A percentile compares a stretch with the other conserved stretches of the same genome.
These are phyloP conservation scores for Champsocephalus esox DNA, from an alignment of 2,797 vertebrate genomes.

Conservation along the genomic window DNA sequence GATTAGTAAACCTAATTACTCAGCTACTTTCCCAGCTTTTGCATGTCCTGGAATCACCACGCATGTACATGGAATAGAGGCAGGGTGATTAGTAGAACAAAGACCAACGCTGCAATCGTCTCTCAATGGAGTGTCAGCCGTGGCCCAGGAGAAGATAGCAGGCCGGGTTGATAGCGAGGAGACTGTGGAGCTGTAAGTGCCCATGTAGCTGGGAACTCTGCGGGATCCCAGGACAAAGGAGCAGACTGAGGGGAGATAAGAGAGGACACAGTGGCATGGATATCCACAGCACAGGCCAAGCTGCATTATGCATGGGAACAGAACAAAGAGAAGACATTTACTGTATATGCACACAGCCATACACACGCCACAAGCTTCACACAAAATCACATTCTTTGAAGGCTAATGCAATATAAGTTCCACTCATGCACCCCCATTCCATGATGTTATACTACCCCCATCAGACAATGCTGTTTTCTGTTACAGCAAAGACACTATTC, in stretches of 20 bases:
- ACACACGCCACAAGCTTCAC: constrained; percentile 19
- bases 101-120: constrained; percentile 69
- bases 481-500: neutral
- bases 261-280: constrained; percentile 32
- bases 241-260: constrained; percentile 46
- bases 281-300: constrained; percentile 14
- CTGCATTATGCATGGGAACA: constrained; percentile 30
- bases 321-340: constrained; percentile 47
- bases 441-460: neutral
- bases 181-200: constrained; percentile 34
- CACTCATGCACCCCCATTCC: rapidly evolving
- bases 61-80: constrained; percentile 58
- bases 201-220: constrained; percentile 42
- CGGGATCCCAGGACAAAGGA: constrained; percentile 58
- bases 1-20: constrained; percentile 84
- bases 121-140: constrained; percentile 61
- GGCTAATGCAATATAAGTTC: neutral
- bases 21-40: constrained; percentile 56
- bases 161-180: constrained; percentile 35
- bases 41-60: constrained; percentile 48
- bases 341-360: constrained; percentile 4
- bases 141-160: constrained; percentile 61
- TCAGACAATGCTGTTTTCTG: neutral
- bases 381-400: neutral
- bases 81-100: constrained; percentile 71